Conservation (phyloP, 2,797 vertebrate genomes). For the Lagocephalus sceleratus region DNA sequence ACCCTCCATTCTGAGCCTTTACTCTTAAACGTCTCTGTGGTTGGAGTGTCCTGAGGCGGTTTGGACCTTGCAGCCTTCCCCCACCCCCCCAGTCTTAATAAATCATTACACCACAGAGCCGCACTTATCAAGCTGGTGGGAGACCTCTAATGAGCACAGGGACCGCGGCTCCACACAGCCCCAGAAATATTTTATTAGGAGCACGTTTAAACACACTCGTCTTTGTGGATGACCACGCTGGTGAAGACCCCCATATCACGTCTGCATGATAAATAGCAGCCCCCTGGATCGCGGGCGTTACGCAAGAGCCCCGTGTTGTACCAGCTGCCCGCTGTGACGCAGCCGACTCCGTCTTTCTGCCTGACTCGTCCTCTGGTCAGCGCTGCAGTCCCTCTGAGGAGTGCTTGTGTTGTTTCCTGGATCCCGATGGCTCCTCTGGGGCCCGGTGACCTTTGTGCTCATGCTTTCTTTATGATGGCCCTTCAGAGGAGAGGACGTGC, state of each 20-base stretch:
- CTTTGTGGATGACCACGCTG: constrained; percentile 59
- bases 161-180: constrained; percentile 59
- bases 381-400: constrained; percentile 48
- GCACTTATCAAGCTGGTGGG: constrained; percentile 73
- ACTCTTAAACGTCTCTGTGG: constrained; percentile 77
- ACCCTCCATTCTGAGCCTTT: constrained; percentile 70
- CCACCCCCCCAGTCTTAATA: constrained; percentile 73
- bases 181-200: constrained; percentile 80
- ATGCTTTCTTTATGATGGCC: constrained; percentile 52
- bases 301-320: constrained; percentile 27
- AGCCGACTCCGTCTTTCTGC: constrained; percentile 24
- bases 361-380: constrained; percentile 32
- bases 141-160: constrained; percentile 76
- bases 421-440: constrained; percentile 48
- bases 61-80: constrained; percentile 64
- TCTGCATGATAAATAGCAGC: constrained; percentile 63
- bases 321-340: constrained; percentile 27
- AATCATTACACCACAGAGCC: constrained; percentile 75
- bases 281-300: constrained; percentile 14
- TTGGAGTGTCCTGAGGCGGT: constrained; percentile 76
- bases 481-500: constrained; percentile 46
- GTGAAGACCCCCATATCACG: constrained; percentile 44
- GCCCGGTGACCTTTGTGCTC: constrained; percentile 58
- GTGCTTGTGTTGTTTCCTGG: constrained; percentile 52
- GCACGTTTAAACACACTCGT: constrained; percentile 73